Base-by-base conservation (phyloP, 2,888 invertebrate species). In the Eledone cirrhosa region DNA sequence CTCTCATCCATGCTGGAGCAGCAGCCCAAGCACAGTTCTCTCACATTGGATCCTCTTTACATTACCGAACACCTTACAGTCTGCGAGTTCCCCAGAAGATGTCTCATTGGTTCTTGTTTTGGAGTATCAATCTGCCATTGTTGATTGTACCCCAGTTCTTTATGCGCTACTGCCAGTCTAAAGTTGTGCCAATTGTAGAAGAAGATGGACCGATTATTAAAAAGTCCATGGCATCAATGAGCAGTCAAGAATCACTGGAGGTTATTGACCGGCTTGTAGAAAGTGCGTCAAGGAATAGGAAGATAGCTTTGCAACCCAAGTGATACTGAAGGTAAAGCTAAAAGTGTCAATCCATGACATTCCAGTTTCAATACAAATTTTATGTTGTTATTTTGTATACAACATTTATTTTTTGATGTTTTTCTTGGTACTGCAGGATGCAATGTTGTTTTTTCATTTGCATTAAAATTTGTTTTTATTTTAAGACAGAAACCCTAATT, bases 1-100 rank as follows among this genome's bases (percentile, higher is more conserved):
- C 87, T 2, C 78, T 89, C 11, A 79, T 89, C 13, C 86, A 87
- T 80, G 89, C 88, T 13, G 89, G 89, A 27, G 89, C 89, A 14
- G 85, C 88, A 19, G 84, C 84, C 19, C 88, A 89, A 87, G 87
- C 84, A 11, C 89, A 89, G 81, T 79, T 88, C 48, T 79, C 83
- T 13, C 84, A 85, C 82, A 87, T 88, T 22, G 77, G 81, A 8
- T 81, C 82, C 13, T 84, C 88, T 0, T 72, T 87, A 11, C 86
- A 88, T 78, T 83, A 83, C 79, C 80, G 85, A 16, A 88, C 88
- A n/a, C 81, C 82, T 1, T 78, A 80, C 31, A 33, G 80, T 14
- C 80, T 82, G 48, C 83, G 80, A 22, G 83, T 85, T 19, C 86
- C 87, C 0, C 79, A 77, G 24, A 80, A 79, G 13, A 78, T 80